These are phyloP conservation scores for Strix occidentalis DNA, from an alignment of 2,797 vertebrate genomes.

Conservation along the genomic window DNA sequence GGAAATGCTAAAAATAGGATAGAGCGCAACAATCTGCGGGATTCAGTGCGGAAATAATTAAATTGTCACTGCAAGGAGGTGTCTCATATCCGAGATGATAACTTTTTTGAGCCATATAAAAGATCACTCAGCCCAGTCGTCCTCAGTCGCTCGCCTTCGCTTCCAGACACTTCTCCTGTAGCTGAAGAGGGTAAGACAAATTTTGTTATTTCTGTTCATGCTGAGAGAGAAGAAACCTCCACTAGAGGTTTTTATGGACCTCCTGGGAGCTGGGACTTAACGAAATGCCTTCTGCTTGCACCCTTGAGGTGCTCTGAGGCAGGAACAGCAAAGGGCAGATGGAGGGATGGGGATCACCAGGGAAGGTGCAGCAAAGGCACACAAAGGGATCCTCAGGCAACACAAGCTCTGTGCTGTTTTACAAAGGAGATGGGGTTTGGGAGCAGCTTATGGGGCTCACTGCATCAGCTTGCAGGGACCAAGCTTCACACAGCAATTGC, in stretches of 20 bases:
- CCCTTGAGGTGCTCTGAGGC: not conserved
- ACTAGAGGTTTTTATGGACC: not conserved
- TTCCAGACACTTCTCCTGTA: not conserved
- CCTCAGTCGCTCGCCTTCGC: fast-evolving
- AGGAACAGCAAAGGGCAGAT: fast-evolving
- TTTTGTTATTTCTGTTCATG: fast-evolving
- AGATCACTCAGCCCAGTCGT: not conserved
- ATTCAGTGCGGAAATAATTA: not conserved
- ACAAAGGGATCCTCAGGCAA: fast-evolving
- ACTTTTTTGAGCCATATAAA: not conserved
- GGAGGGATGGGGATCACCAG: fast-evolving
- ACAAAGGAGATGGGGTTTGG: not conserved
- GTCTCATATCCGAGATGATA: not conserved
- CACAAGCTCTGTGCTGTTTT: fast-evolving
- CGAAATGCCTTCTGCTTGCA: not conserved
- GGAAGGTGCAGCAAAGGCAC: not conserved
- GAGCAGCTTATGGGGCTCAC: not conserved
- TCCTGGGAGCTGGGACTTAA: not conserved
- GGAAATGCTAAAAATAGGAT: not conserved
- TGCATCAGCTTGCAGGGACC: fast-evolving
- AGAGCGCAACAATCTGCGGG: not conserved
- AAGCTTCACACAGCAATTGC: not conserved
- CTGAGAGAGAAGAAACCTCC: not conserved
- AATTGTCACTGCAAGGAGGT: not conserved
- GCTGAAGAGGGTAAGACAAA: not conserved